These are phyloP conservation scores for Plemyria rubiginata DNA, from an alignment of 2,888 invertebrate species.

Conservation along the genomic window DNA sequence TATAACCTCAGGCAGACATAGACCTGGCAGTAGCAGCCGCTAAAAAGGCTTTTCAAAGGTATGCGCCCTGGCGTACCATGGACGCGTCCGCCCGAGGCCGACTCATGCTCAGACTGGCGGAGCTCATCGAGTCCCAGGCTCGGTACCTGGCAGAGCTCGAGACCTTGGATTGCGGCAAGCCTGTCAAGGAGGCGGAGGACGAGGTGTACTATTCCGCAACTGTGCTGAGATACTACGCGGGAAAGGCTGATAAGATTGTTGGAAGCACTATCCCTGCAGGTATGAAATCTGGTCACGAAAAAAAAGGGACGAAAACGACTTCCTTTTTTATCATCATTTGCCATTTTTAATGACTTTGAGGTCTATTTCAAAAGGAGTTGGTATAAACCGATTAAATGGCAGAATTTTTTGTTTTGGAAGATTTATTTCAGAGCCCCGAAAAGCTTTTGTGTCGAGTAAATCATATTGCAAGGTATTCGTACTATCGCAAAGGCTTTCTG, in stretches of 20 bases:
- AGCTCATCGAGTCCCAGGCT: conserved; percentile 90
- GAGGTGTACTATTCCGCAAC: conserved; percentile 88
- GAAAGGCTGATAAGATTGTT: conserved; percentile 96
- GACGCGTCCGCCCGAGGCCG: conserved; percentile 92
- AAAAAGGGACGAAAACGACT: no score
- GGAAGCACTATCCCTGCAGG: conserved; percentile 90
- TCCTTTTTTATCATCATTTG: no score
- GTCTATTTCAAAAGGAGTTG: no score
- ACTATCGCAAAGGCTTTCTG: no score
- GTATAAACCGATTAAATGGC: no score
- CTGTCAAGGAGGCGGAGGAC: conserved; percentile 88
- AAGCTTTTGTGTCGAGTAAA: no score
- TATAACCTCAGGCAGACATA: conserved; percentile 92
- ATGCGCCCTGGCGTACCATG: conserved; percentile 91
- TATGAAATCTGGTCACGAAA: conserved; percentile 28
- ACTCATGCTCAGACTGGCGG: conserved; percentile 89
- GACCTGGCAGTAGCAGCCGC: conserved; percentile 93
- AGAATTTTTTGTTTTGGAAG: no score
- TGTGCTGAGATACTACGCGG: conserved; percentile 93
- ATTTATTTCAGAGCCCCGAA: no score
- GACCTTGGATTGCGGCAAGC: conserved; percentile 97
- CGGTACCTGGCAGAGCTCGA: conserved; percentile 93
- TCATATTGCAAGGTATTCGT: no score
- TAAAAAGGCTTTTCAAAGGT: conserved; percentile 89
- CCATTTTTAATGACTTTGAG: no score